phyloP scores from a whole-genome alignment of 1,140 invertebrate genomes.

The Tetramorium alpestre region DNA sequence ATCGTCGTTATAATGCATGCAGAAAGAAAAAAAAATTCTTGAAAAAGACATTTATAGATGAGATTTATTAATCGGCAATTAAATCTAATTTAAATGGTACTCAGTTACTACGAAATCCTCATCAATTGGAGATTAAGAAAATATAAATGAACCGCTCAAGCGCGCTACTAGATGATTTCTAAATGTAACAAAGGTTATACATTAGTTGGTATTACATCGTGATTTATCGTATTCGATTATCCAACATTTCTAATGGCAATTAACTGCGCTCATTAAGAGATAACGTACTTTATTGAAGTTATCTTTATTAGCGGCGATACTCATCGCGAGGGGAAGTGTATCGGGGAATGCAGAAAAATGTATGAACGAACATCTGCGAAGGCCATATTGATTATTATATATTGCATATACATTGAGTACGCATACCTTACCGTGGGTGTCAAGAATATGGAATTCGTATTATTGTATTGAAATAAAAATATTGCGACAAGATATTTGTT shows the following conservation, averaged over 20 bases:
- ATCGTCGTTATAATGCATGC: not conserved
- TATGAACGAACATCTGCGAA: not conserved
- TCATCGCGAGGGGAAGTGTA: not conserved
- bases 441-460: not conserved
- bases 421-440: not conserved
- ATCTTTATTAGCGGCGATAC: constrained; percentile 46
- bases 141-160: not conserved
- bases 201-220: not conserved
- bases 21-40: not conserved
- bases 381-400: not conserved
- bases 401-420: not conserved
- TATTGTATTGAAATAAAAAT: not conserved
- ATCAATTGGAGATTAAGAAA: not conserved
- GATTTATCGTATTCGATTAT: constrained; percentile 44
- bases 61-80: constrained; percentile 3
- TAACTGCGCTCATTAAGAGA: constrained; percentile 48
- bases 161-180: not conserved
- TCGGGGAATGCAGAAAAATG: constrained; percentile 20
- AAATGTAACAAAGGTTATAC: not conserved
- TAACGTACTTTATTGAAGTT: constrained; percentile 47
- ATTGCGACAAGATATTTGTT: constrained; percentile 17
- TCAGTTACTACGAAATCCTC: not conserved
- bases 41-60: not conserved
- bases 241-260: constrained; percentile 41
- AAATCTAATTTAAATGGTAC: not conserved